A percentile compares a stretch with the other conserved stretches of the same genome.
phyloP scores from a whole-genome alignment of 2,113 vertebrate genomes.

The Ramphastos sulfuratus region DNA sequence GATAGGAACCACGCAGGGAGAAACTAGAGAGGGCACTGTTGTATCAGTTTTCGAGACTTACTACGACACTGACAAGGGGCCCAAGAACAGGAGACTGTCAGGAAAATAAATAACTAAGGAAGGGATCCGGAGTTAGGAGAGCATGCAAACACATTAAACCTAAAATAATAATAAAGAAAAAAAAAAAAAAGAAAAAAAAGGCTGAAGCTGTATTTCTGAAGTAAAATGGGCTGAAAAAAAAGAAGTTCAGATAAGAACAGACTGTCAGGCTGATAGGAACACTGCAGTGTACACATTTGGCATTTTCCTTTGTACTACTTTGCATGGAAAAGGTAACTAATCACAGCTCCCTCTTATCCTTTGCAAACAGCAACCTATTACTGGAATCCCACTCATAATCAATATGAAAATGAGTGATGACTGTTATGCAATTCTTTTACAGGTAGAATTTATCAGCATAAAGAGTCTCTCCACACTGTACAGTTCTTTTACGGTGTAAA shows the following conservation, averaged over 20 bases:
- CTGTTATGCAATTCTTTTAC: constrained; percentile 59
- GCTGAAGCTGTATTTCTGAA: constrained; percentile 66
- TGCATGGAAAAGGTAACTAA: constrained; percentile 72
- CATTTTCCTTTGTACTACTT: constrained; percentile 72
- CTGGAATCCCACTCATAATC: constrained; percentile 58
- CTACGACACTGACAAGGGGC: background rate
- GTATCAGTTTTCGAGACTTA: constrained; percentile 73
- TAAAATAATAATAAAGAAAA: constrained; percentile 62
- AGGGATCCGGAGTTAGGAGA: constrained; percentile 48
- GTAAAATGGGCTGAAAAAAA: constrained; percentile 60
- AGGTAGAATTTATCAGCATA: constrained; percentile 63
- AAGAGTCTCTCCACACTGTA: constrained; percentile 49
- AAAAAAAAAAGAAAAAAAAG: constrained; percentile 38
- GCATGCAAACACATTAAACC: constrained; percentile 73
- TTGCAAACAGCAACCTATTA: constrained; percentile 71
- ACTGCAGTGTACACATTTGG: constrained; percentile 23
- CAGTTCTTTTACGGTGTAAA: constrained; percentile 46
- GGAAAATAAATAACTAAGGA: constrained; percentile 36
- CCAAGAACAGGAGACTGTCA: constrained; percentile 32
- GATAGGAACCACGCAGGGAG: background rate
- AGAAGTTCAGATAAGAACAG: constrained; percentile 68
- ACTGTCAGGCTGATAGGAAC: constrained; percentile 62
- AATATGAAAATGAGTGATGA: constrained; percentile 71
- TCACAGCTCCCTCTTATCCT: constrained; percentile 70
- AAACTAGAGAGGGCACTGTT: constrained; percentile 82